Base-by-base conservation (phyloP, 2,797 vertebrate species). In the Taenioides sp. region DNA sequence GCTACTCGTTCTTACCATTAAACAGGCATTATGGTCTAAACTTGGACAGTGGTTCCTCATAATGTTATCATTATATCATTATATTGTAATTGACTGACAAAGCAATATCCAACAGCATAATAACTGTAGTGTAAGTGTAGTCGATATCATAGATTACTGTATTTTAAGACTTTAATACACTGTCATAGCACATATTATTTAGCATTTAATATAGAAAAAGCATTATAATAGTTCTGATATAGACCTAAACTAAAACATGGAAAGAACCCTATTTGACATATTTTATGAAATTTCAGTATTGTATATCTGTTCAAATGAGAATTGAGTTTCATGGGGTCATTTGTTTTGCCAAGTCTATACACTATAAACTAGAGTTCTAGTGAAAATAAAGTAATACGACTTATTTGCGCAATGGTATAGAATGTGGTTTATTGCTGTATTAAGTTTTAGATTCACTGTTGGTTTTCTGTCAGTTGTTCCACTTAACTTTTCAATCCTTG, bases 1-100 rank as follows among this genome's bases (percentile, higher is more conserved):
- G 1, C 34, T 70, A 1, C 65, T 59, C 28, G 12, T 9, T 67
- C 0, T 0, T 68, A 12, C 31, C 50, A 28, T 31, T 76, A 73
- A 75, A 72, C 47, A 54, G 61, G 62, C 78, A 59, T 68, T n/a
- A 65, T 67, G 43, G 65, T 72, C 47, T 74, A 73, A 16, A 75
- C 28, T 22, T 69, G 6, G 47, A 23, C 12, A 43, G 9, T 28
- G 59, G n/a, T n/a, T 28, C 9, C 4, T 2, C 1, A 17, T 49
- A 23, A 37, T 17, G 9, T 49, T 47, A 64, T 43, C 37, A 18
- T 49, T 65, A 49, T 47, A 64, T 43, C 37, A 18, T 49, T 65
- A 49, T 50, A 2, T 20, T 27, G 16, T 49, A 27, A 50, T 18
- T 49, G 0, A 59, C 34, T 74, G 54, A 72, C 14, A 7, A 59